Conservation (phyloP, 2,113 vertebrate species). For the Leptocoma aspasia region DNA sequence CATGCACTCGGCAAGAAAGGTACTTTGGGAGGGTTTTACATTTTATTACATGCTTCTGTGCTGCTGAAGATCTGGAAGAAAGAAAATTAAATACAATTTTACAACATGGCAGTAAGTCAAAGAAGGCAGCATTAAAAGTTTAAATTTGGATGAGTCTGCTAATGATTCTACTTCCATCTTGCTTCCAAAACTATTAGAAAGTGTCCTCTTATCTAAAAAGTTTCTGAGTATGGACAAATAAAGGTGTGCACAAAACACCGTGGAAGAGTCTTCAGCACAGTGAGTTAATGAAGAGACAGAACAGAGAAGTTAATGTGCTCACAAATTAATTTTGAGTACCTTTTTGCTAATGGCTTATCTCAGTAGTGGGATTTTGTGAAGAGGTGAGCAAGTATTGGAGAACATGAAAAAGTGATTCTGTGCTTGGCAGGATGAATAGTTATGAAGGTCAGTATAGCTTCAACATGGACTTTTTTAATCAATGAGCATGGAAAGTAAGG, state of each 20-base stretch:
- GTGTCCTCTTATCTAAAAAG: background rate
- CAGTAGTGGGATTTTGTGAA: background rate
- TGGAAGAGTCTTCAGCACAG: background rate
- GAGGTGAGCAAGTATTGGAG: background rate
- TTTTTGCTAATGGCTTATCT: background rate
- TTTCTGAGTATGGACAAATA: background rate
- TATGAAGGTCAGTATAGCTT: background rate
- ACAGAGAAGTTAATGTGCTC: background rate
- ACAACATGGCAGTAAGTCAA: background rate
- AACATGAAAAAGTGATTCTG: background rate
- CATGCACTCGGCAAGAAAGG: background rate
- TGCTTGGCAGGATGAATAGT: background rate
- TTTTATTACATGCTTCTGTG: background rate
- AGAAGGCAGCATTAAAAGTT: background rate
- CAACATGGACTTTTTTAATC: background rate
- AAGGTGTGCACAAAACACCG: background rate
- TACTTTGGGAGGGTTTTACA: background rate
- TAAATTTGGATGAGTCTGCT: background rate
- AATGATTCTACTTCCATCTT: background rate
- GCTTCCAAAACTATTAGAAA: background rate
- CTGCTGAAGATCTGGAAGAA: background rate
- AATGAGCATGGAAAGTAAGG: background rate
- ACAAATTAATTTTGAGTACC: background rate
- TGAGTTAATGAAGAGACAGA: background rate
- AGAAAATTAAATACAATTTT: background rate